phyloP scores from a whole-genome alignment of 2,888 invertebrate species.

The Tetramorium bicarinatum region DNA sequence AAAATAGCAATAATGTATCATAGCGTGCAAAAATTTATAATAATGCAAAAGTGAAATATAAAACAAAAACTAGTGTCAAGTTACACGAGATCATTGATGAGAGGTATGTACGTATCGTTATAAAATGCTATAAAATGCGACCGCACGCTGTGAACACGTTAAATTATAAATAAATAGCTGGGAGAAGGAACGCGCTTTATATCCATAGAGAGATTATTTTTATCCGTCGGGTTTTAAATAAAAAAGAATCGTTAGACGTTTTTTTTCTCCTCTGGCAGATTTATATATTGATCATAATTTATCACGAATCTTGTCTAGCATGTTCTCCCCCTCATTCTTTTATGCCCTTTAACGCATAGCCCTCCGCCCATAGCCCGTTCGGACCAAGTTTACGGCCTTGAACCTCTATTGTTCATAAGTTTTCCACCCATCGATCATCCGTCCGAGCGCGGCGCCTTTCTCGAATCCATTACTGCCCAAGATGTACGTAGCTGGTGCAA shows the following conservation, averaged over 20 bases:
- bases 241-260: conserved; percentile 26
- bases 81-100: not conserved
- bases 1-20: conserved; percentile 7
- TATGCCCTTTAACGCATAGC: conserved; percentile 32
- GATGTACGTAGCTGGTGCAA: conserved; percentile 50
- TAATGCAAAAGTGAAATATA: not conserved
- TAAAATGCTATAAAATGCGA: not conserved
- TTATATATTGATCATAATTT: conserved; percentile 52
- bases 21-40: not conserved
- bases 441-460: conserved; percentile 34
- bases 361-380: not conserved
- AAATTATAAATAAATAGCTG: conserved; percentile 29
- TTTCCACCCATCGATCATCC: conserved; percentile 76
- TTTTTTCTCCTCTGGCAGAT: conserved; percentile 5
- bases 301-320: conserved; percentile 47
- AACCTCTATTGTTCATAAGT: conserved; percentile 72
- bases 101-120: not conserved
- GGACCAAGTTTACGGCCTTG: conserved; percentile 59
- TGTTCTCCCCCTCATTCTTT: conserved; percentile 20
- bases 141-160: not conserved
- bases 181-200: not conserved
- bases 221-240: conserved; percentile 18
- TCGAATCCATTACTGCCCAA: conserved; percentile 52
- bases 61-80: not conserved
- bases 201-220: not conserved